Base-by-base conservation (phyloP, 2,113 vertebrate genomes). In the Nothoprocta pentlandii region DNA sequence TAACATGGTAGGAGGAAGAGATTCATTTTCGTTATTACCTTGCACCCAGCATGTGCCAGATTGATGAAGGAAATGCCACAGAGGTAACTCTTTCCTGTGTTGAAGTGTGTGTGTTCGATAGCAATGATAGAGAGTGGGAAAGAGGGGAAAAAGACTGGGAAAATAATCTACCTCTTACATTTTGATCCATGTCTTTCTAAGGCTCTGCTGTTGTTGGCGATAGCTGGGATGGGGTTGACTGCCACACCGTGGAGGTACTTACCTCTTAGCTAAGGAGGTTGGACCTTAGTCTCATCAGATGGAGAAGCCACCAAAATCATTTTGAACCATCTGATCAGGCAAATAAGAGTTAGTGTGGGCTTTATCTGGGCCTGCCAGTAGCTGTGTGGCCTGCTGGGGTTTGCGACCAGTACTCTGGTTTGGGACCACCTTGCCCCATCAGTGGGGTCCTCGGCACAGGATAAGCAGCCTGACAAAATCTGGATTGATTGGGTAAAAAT, bases 301-400 rank as follows among this genome's bases (percentile, higher is more conserved):
- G 68, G 42, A 79, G 62, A 78, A 69, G 53, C 17, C 39, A 61
- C 53, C 61, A 83, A n/a, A 58, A 36, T 42, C 17, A 28, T n/a
- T 10, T 67, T 68, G 34, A 85, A 13, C 7, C 36, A n/a, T 34
- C 49, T 80, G 19, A 28, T 76, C 26, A 70, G 34, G 63, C 23
- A 32, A 39, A 6, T 25, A n/a, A 64, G 13, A 66, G 9, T 23
- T 39, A 34, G 7, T 5, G 4, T 75, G 51, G 47, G 23, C 12
- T 73, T 13, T 54, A 14, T 28, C 25, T 54, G 53, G 53, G 53
- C 4, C 53, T 71, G 22, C 22, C 2, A 1, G 34, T 26, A 30
- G 22, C 51, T 28, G 3, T 0, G 0, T 46, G 64, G 22, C 34
- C 16, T 64, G 0, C 47, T 42, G 46, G n/a, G 53, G n/a, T 80